Base-by-base conservation (phyloP, 2,888 invertebrate species). In the Hipparchia semele region DNA sequence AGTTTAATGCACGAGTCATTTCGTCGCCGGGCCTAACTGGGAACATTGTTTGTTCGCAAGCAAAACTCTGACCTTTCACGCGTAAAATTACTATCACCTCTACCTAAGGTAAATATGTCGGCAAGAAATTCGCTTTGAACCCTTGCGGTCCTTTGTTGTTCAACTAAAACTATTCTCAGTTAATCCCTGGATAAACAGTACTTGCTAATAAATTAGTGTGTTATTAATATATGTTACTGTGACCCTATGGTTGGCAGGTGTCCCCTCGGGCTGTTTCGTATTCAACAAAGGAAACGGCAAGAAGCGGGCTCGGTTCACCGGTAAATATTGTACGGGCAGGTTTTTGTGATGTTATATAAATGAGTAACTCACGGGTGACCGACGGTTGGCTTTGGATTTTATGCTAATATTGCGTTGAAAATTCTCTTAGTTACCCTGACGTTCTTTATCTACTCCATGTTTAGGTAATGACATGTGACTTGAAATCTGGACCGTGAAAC, bases 51-150 rank as follows among this genome's bases (percentile, higher is more conserved):
- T 82, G 81, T 78, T 76, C 79, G 73, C 78, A 82, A 81, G 79
- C 83, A 81, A 87, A 90, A 86, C 88, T 90, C 88, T 89, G 92
- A 90, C 92, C 90, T 90, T 84, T 88, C 88, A 87, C 89, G 90
- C 91, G 92, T 91, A 92, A 93, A 93, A 92, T 94, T 93, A 90
- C 92, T 92, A 94, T 93, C 93, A 92, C 90, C 92, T 90, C 85
- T 87, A 90, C 91, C 90, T 90, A 89, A 92, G 90, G 93, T 93
- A 94, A 94, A 94, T 94, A 94, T 94, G 93, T 92, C 90, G 91
- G 87, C 92, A 93, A 93, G 93, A 94, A 92, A 92, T 91, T 92
- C 90, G 90, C 93, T 94, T 94, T 94, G 93, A 93, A 94, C 93
- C 93, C 93, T 91, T 89, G 86, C 85, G 83, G 87, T 85, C 92